These are phyloP conservation scores for Tenthredo livida DNA, from an alignment of 2,888 invertebrate species.

Conservation along the genomic window DNA sequence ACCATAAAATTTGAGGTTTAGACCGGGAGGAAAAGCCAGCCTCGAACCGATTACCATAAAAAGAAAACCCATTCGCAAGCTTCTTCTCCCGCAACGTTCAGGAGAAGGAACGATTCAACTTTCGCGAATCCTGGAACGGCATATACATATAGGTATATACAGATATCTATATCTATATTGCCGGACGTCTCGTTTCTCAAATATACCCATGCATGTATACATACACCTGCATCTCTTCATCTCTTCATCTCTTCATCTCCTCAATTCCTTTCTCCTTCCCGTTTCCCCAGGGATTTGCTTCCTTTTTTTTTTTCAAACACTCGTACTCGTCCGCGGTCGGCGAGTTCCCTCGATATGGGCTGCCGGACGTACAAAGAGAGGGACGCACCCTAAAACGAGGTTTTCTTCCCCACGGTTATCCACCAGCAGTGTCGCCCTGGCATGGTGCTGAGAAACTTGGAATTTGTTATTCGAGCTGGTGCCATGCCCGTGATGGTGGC, in stretches of 20 bases:
- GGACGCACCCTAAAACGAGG: slow-evolving; percentile 22
- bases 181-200: background rate
- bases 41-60: slow-evolving; percentile 43
- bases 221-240: slow-evolving; percentile 55
- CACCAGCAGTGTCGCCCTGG: background rate
- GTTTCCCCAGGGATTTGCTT: slow-evolving; percentile 10
- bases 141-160: background rate
- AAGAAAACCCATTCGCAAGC: slow-evolving; percentile 31
- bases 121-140: background rate
- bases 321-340: background rate
- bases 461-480: slow-evolving; percentile 50
- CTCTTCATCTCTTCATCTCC: slow-evolving; percentile 55
- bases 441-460: background rate
- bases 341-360: slow-evolving; percentile 26
- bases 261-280: slow-evolving; percentile 11
- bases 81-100: slow-evolving; percentile 6
- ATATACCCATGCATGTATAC: background rate
- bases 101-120: slow-evolving; percentile 3
- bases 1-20: slow-evolving; percentile 45
- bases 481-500: background rate
- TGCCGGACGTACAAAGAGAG: slow-evolving; percentile 44
- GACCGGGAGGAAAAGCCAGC: slow-evolving; percentile 20
- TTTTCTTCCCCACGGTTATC: background rate
- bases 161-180: background rate
- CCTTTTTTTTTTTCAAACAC: slow-evolving; percentile 27